Evolutionary conservation across 2,113 vertebrate species (phyloP).

Genomic region (Neogale vison): DNA sequence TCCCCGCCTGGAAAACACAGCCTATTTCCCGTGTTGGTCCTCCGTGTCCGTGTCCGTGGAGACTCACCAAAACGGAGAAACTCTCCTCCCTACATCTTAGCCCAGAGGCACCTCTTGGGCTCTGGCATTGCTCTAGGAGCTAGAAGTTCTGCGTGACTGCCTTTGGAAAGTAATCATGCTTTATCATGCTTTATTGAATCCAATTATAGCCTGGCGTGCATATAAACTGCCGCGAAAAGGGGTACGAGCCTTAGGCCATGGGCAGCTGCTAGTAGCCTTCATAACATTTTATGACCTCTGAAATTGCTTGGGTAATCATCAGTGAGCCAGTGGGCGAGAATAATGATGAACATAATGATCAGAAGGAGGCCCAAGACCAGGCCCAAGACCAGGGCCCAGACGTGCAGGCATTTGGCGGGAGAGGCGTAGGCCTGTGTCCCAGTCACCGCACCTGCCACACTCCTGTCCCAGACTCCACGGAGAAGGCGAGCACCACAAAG

Average conservation of each 20-base stretch:
- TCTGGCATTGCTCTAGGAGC: background rate
- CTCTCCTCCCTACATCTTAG: background rate
- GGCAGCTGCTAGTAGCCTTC: background rate
- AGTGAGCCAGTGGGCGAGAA: background rate
- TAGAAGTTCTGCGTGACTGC: background rate
- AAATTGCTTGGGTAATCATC: background rate
- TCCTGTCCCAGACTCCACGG: background rate
- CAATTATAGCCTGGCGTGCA: background rate
- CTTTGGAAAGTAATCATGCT: background rate
- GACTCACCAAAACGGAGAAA: background rate
- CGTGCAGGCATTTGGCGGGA: background rate
- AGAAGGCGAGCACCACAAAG: background rate
- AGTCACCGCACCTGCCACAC: background rate
- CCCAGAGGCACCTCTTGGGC: background rate
- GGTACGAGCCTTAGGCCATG: background rate
- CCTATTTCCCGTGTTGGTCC: background rate
- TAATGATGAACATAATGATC: background rate
- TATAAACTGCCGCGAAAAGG: background rate
- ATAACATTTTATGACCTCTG: background rate
- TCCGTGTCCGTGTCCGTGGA: rapidly evolving
- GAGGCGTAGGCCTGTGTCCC: background rate
- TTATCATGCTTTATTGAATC: background rate
- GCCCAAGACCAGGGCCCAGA: background rate
- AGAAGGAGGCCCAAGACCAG: background rate
- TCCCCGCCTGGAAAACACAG: rapidly evolving